These are phyloP conservation scores for Hyposoter dolosus DNA, from an alignment of 2,888 invertebrate genomes.

Conservation along the genomic window DNA sequence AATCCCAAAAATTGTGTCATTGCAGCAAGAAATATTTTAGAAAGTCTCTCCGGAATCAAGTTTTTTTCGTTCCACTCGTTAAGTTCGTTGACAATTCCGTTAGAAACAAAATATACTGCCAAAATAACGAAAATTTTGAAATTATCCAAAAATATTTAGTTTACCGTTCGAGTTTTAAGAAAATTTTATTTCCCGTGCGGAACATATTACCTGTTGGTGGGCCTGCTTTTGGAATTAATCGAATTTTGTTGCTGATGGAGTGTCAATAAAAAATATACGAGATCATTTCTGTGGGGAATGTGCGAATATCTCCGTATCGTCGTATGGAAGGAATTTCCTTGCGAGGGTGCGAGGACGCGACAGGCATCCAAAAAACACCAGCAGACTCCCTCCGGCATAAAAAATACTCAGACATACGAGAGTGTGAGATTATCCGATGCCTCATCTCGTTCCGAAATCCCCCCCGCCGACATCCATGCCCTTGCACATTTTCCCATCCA, in stretches of 20 bases:
- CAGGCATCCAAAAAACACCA: not conserved
- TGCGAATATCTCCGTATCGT: not conserved
- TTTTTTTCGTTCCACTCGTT: too few relatives aligned
- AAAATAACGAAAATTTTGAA: too few relatives aligned
- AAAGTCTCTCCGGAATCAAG: too few relatives aligned
- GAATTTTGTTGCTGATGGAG: not conserved
- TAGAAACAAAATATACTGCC: too few relatives aligned
- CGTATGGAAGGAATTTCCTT: conserved; percentile 25
- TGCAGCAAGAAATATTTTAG: too few relatives aligned
- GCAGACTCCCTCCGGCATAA: conserved; percentile 65
- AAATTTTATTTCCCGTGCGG: too few relatives aligned
- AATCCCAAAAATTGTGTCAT: too few relatives aligned
- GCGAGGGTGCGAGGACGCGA: conserved; percentile 28
- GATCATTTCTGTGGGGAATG: not conserved
- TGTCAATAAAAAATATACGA: not conserved
- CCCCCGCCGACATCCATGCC: conserved; percentile 31
- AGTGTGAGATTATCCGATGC: conserved; percentile 68
- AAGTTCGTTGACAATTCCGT: too few relatives aligned
- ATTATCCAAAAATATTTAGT: too few relatives aligned
- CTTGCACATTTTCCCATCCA: too few relatives aligned
- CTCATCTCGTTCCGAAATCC: conserved; percentile 62
- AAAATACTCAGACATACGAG: conserved; percentile 65
- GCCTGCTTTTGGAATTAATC: not conserved
- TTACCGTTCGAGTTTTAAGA: too few relatives aligned
- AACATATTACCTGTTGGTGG: too few relatives aligned